phyloP scores from a whole-genome alignment of 2,113 vertebrate species.

The Malurus alboscapulatus region DNA sequence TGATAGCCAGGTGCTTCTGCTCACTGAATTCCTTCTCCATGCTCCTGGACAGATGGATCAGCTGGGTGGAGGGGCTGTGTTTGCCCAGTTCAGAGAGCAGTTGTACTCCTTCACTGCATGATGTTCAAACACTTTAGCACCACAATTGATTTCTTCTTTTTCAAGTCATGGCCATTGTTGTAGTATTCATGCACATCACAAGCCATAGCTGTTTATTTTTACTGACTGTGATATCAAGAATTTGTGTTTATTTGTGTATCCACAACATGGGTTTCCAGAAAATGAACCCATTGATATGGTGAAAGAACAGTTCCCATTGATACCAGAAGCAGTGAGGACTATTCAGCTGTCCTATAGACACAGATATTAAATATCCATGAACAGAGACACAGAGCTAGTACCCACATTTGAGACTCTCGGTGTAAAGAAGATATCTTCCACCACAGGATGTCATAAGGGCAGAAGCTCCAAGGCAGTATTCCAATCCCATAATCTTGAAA shows the following conservation, averaged over 20 bases:
- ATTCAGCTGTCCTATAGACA: neutral
- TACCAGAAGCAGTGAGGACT: neutral
- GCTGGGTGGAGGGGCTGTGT: neutral
- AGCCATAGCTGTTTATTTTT: neutral
- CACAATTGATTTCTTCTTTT: neutral
- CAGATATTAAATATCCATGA: neutral
- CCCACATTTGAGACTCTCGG: neutral
- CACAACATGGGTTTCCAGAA: neutral
- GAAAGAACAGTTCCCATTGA: neutral
- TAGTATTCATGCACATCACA: neutral
- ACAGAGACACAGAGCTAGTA: neutral
- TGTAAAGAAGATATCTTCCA: neutral
- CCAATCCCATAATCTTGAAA: neutral
- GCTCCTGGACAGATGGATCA: neutral
- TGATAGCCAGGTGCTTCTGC: neutral
- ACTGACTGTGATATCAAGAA: neutral
- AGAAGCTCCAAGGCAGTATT: neutral
- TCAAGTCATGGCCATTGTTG: neutral
- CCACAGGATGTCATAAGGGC: neutral
- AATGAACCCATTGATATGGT: neutral
- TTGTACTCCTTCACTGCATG: neutral
- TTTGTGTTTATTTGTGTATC: neutral
- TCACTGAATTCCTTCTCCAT: neutral
- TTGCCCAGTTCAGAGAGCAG: neutral
- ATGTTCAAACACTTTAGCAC: neutral